Evolutionary conservation across 2,888 invertebrate genomes (phyloP).

Genomic region (Yponomeuta cagnagella): DNA sequence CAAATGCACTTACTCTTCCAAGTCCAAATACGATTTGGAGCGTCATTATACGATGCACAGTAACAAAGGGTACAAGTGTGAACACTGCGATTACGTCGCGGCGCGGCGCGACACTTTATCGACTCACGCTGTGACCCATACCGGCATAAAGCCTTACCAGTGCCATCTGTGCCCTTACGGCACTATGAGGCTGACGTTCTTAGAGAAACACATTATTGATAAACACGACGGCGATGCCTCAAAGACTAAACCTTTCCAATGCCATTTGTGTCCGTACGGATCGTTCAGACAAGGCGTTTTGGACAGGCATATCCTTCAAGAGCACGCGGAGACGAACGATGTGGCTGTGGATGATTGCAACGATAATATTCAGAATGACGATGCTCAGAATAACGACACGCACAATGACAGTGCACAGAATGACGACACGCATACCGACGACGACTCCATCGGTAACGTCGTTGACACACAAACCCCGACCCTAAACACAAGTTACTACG

Average conservation of each 20-base stretch:
- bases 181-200: conserved; percentile 36
- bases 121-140: conserved; percentile 47
- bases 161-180: conserved; percentile 43
- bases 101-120: conserved; percentile 40
- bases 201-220: conserved; percentile 41
- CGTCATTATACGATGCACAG: conserved; percentile 44
- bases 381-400: no score
- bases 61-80: conserved; percentile 45
- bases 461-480: background rate
- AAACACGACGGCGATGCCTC: conserved; percentile 10
- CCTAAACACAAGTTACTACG: background rate
- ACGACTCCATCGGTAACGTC: background rate
- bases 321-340: background rate
- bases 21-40: conserved; percentile 46
- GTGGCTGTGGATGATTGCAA: background rate
- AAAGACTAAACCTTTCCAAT: background rate
- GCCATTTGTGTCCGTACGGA: background rate
- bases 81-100: conserved; percentile 43
- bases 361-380: background rate
- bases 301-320: background rate
- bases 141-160: conserved; percentile 47
- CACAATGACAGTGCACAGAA: no score
- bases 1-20: conserved; percentile 40
- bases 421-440: background rate
- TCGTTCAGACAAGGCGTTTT: background rate